Evolutionary conservation across 2,113 vertebrate species (phyloP), one percentile per base, ranked within the genome.

Genomic region (Strix uralensis): DNA sequence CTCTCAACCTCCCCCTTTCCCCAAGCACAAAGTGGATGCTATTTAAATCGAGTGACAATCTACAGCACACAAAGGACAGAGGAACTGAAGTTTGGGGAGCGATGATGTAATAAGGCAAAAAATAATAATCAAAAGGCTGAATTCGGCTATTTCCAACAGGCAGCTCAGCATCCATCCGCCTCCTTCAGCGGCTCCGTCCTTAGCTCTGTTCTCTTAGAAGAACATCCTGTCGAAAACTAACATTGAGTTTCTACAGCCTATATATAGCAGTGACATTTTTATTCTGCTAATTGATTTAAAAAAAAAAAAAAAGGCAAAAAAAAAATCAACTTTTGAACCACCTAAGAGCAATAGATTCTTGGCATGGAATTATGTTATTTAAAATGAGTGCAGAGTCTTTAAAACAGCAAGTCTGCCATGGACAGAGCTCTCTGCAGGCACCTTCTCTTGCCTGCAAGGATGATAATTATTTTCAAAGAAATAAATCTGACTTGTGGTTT

Each of bases 261-360:
- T 89, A 88, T 81, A 94, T 92, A 97, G 92, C 11, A 1, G 40
- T 83, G 95, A 92, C 85, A 97, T 97, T 97, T 97, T 94, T 87
- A 61, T 69, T 89, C 82, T 20, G 52, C 77, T 96, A 97, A 97
- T 96, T 91, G 92, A 96, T 94, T 87, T 32, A 1, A 42, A 69
- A 36, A 18, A 69, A 62, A 62, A 44, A 59, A 70, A 67, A 40
- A 26, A 27, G 5, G 11, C 0, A 23, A 51, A 75, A 69, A 72
- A 83, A 38, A 86, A n/a, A 69, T 40, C 92, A 92, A 55, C 92
- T 95, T 95, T 95, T 91, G 82, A 94, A 80, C 54, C 55, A 66
- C 72, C 82, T 83, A 55, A 82, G 47, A 95, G 81, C 61, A 96
- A 83, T 9, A 89, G 81, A 26, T 55, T 73, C 82, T 84, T 63